Evolutionary conservation across 2,797 vertebrate species (phyloP), one percentile per base, ranked within the genome.

Genomic region (Parotocinclus haroldoi): DNA sequence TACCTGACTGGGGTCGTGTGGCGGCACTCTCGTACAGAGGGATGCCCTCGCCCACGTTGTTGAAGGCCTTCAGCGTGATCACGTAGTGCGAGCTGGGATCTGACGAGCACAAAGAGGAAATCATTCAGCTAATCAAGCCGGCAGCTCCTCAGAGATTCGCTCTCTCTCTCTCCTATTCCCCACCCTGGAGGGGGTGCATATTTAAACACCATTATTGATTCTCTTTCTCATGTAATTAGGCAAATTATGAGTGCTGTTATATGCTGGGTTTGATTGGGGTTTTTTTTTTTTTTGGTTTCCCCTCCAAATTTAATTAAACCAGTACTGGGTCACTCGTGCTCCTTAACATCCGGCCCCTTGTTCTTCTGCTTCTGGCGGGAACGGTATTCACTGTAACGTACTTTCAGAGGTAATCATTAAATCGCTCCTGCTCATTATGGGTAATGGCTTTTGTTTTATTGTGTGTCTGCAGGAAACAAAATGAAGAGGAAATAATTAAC

Each of bases 31-130:
- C 96, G 0, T 99, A 98, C 69, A 99, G 91, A 0, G 96, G 96
- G 66, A 98, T 95, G 48, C 96, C 96, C 83, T 99, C 96, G 0
- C 96, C 96, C 53, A 98, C 90, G 0, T 98, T 98, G 84, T 99
- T 99, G 73, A 86, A 99, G 0, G 96, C 96, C 80, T 96, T 99
- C 82, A 99, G 88, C 10, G 95, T 96, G 80, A 99, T 98, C 72
- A 99, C 96, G 0, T 99, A 99, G 81, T 97, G 93, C 14, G 96
- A 99, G 81, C 93, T 98, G 63, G 96, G 92, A 76, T 98, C 96
- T 99, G 83, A 45, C 63, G 38, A 39, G 58, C 69, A 75, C 63
- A 81, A 49, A 68, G 79, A 79, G 14, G 60, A 57, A 83, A 74
- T 74, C 74, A 69, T 75, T 66, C 48, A 62, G 73, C 68, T 82